phyloP scores from a whole-genome alignment of 1,140 invertebrate species.

The Bombus consobrinus region DNA sequence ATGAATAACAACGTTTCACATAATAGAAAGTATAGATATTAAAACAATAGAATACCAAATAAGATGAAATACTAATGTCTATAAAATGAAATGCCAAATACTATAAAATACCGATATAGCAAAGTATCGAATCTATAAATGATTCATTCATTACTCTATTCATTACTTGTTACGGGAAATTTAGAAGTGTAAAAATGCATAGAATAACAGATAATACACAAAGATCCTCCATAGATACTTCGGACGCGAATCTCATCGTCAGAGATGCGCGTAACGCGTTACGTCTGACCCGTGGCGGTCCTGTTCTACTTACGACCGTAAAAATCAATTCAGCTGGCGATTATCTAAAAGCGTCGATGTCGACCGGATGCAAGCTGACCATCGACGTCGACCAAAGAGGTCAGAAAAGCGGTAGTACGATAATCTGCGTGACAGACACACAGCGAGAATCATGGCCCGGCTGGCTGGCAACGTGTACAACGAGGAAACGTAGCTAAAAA shows the following conservation, averaged over 20 bases:
- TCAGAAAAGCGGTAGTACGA: slow-evolving; percentile 65
- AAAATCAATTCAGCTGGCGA: not conserved
- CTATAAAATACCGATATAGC: too few relatives aligned
- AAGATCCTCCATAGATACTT: not conserved
- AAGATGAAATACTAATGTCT: too few relatives aligned
- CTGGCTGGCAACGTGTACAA: not conserved
- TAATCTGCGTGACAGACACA: slow-evolving; percentile 66
- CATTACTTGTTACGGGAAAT: not conserved
- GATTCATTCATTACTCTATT: not conserved
- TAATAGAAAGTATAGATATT: too few relatives aligned
- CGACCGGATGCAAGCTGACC: slow-evolving; percentile 45
- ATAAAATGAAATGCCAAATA: too few relatives aligned
- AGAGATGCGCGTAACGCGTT: not conserved
- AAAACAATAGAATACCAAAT: too few relatives aligned
- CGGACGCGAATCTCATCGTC: not conserved
- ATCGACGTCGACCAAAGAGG: slow-evolving; percentile 43
- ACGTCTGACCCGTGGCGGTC: not conserved
- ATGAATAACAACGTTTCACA: too few relatives aligned
- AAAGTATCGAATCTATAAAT: not conserved
- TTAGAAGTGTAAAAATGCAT: too few relatives aligned
- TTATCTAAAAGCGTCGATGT: slow-evolving; percentile 50
- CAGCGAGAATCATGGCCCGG: slow-evolving; percentile 17
- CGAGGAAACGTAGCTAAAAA: not conserved
- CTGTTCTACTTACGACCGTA: not conserved
- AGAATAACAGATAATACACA: too few relatives aligned